Evolutionary conservation across 2,797 vertebrate genomes (phyloP).

Genomic region (Spheniscus humboldti): DNA sequence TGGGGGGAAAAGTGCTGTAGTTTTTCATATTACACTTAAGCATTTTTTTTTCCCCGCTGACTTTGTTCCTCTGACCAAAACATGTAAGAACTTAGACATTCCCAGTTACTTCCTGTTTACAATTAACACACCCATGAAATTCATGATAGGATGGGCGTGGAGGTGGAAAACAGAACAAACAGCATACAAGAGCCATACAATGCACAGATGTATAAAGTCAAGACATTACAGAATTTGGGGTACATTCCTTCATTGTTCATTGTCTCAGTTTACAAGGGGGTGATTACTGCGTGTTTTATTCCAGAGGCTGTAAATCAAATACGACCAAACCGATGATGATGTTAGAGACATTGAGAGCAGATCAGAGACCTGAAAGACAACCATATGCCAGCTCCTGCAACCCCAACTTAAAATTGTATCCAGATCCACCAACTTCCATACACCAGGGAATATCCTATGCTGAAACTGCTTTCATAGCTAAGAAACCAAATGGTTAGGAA

Average conservation of each 20-base stretch:
- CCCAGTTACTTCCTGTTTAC: not conserved
- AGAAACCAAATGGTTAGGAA: not conserved
- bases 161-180: not conserved
- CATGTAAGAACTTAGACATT: not conserved
- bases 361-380: not conserved
- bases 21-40: not conserved
- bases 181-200: not conserved
- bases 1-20: not conserved
- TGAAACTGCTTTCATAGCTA: not conserved
- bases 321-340: not conserved
- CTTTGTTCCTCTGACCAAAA: not conserved
- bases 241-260: not conserved
- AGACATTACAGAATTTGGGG: not conserved
- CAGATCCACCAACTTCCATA: not conserved
- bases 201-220: not conserved
- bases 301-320: not conserved
- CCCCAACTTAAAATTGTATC: not conserved
- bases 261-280: not conserved
- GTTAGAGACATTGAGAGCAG: not conserved
- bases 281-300: not conserved
- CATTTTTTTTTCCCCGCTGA: not conserved
- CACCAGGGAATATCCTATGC: not conserved
- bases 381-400: not conserved
- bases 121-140: not conserved
- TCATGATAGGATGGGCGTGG: not conserved